Conservation (phyloP, 2,797 vertebrate genomes). For the Karalla daura region DNA sequence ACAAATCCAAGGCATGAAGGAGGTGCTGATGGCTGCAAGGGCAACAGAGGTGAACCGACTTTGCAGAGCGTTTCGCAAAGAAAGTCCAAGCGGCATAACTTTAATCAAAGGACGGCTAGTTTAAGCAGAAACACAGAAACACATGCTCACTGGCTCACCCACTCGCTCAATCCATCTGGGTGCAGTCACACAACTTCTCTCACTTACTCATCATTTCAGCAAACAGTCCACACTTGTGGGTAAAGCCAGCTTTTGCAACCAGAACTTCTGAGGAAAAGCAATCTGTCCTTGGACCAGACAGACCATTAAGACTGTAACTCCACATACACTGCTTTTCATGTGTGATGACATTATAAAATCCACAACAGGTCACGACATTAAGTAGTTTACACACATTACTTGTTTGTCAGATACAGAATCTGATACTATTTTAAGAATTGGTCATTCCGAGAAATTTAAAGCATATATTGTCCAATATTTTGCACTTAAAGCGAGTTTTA, state of each 20-base stretch:
- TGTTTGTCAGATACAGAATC: too few species aligned
- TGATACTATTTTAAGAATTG: too few species aligned
- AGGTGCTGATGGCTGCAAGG: slow-evolving; percentile 23
- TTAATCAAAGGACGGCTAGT: background rate
- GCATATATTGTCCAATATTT: too few species aligned
- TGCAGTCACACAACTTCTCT: slow-evolving; percentile 44
- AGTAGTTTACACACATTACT: too few species aligned
- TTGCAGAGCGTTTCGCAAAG: background rate
- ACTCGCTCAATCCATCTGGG: slow-evolving; percentile 28
- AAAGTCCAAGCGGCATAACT: background rate
- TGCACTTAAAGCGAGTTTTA: too few species aligned
- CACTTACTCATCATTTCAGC: slow-evolving; percentile 49
- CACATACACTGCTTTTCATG: background rate
- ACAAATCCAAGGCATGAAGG: slow-evolving; percentile 66
- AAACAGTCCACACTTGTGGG: slow-evolving; percentile 38
- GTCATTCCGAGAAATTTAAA: too few species aligned
- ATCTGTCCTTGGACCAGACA: slow-evolving; percentile 30
- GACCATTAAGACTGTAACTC: slow-evolving; percentile 14
- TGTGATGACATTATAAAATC: background rate
- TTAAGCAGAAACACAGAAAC: slow-evolving; percentile 32
- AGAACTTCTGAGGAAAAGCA: slow-evolving; percentile 21
- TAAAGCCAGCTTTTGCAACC: slow-evolving; percentile 54
- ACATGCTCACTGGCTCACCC: slow-evolving; percentile 44
- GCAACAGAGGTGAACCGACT: slow-evolving; percentile 5
- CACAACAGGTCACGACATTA: background rate